Conservation (phyloP, 1,140 invertebrate genomes). For the Hylaeus anthracinus region DNA sequence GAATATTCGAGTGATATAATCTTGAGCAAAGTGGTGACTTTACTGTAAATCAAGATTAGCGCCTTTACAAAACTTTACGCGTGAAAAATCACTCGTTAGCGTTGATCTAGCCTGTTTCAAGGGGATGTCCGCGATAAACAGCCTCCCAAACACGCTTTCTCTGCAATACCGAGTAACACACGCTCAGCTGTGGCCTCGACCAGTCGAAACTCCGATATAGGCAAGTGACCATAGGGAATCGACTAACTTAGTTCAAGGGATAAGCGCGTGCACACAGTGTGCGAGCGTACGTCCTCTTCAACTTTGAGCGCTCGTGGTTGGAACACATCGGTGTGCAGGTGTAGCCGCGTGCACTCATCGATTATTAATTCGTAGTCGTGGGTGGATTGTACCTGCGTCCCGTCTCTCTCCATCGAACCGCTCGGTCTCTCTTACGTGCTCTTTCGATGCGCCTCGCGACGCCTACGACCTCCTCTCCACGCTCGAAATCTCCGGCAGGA, state of each 20-base stretch:
- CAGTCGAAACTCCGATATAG: too few relatives aligned
- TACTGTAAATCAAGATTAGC: too few relatives aligned
- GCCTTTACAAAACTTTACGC: too few relatives aligned
- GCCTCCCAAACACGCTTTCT: too few relatives aligned
- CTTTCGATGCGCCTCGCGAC: slow-evolving; percentile 11
- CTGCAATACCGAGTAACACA: too few relatives aligned
- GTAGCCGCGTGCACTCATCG: slow-evolving; percentile 26
- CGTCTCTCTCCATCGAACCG: slow-evolving; percentile 8
- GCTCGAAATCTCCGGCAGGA: slow-evolving; percentile 43
- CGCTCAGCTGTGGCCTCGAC: too few relatives aligned
- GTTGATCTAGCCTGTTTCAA: too few relatives aligned
- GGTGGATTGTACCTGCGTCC: neutral
- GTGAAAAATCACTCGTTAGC: too few relatives aligned
- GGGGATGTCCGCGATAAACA: too few relatives aligned
- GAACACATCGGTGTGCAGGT: neutral
- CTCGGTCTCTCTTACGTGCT: neutral
- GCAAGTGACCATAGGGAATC: slow-evolving; percentile 55
- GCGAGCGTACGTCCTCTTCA: too few relatives aligned
- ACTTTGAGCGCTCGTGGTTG: neutral
- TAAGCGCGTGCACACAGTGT: slow-evolving; percentile 10
- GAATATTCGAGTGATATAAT: too few relatives aligned
- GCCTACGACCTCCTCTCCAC: slow-evolving; percentile 3
- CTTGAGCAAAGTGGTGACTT: too few relatives aligned
- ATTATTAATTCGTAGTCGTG: slow-evolving; percentile 63
- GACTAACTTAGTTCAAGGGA: slow-evolving; percentile 56